Evolutionary conservation across 2,888 invertebrate species (phyloP).

Genomic region (Cantharis rufa): DNA sequence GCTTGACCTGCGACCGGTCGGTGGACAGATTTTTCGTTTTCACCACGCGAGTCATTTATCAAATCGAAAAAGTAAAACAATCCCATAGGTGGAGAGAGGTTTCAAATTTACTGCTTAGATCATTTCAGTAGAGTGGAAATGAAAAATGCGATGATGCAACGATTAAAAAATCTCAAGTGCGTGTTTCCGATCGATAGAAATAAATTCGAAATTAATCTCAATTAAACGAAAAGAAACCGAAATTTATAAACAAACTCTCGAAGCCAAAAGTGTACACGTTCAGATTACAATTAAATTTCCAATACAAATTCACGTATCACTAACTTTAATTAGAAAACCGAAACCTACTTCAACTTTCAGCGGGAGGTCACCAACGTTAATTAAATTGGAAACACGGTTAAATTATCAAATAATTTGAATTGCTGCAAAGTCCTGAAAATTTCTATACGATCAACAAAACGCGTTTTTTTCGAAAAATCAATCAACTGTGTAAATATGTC

Average conservation of each 20-base stretch:
- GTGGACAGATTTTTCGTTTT: conserved; percentile 40
- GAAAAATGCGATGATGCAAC: background rate
- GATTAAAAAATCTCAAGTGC: background rate
- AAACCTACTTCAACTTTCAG: conserved; percentile 44
- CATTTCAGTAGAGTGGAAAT: too few relatives aligned
- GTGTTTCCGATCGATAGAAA: background rate
- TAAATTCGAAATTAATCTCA: background rate
- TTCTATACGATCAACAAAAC: background rate
- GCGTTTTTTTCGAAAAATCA: background rate
- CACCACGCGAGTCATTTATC: conserved; percentile 38
- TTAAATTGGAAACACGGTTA: conserved; percentile 23
- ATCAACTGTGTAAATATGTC: background rate
- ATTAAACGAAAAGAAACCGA: background rate
- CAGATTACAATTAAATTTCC: conserved; percentile 1
- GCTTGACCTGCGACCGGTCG: conserved; percentile 38
- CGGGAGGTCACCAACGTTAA: conserved; percentile 39
- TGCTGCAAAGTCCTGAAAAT: background rate
- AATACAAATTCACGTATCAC: conserved; percentile 20
- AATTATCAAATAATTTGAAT: background rate
- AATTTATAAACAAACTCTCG: background rate
- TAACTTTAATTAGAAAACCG: conserved; percentile 44
- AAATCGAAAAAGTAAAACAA: conserved; percentile 23
- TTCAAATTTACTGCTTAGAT: too few relatives aligned
- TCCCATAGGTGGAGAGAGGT: too few relatives aligned
- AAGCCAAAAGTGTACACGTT: background rate